phyloP scores from a whole-genome alignment of 2,113 vertebrate genomes.

The Tachycineta bicolor region DNA sequence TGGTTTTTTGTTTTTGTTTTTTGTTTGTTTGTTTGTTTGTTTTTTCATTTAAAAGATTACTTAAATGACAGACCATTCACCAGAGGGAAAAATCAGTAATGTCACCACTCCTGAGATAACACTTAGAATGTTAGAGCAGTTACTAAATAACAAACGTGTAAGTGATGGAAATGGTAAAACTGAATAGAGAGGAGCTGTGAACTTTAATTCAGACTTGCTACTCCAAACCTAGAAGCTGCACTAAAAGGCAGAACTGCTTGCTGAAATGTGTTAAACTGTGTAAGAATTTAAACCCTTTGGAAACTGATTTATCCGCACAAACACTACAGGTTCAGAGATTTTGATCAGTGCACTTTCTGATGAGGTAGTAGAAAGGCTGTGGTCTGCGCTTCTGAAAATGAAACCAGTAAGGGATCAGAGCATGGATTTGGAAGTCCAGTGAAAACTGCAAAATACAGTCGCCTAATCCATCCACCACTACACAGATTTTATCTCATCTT shows the following conservation, averaged over 20 bases:
- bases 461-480: neutral
- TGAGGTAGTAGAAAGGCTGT: neutral
- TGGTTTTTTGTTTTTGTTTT: too few relatives aligned
- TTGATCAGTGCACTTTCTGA: neutral
- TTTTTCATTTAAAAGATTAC: neutral
- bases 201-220: neutral
- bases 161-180: neutral
- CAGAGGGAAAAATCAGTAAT: neutral
- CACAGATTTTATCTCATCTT: fast-evolving
- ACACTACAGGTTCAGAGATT: neutral
- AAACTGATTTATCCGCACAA: neutral
- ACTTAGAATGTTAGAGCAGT: neutral
- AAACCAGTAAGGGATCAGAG: neutral
- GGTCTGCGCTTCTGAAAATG: neutral
- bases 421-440: neutral
- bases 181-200: neutral
- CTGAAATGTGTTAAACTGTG: neutral
- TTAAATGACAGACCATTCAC: neutral
- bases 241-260: neutral
- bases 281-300: neutral
- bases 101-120: neutral
- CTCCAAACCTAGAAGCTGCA: neutral
- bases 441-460: neutral
- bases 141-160: neutral
- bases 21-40: too few relatives aligned